Conservation (phyloP, 2,888 invertebrate species). For the Trissolcus brochymenae region DNA sequence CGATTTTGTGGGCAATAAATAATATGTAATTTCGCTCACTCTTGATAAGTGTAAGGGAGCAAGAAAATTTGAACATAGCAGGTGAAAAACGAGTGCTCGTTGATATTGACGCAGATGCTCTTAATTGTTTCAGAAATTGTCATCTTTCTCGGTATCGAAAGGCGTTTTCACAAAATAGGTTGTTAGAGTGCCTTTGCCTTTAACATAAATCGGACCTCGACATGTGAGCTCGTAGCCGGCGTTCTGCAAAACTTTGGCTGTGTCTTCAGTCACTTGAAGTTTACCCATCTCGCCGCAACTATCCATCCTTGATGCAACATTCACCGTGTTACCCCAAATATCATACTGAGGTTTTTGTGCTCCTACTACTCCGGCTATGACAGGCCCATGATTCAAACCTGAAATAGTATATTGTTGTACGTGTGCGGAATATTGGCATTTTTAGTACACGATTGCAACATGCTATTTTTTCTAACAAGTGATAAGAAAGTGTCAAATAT, state of each 20-base stretch:
- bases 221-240: constrained; percentile 93
- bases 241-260: constrained; percentile 88
- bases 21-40: constrained; percentile 13
- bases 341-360: constrained; percentile 99
- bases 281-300: constrained; percentile 93
- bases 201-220: constrained; percentile 94
- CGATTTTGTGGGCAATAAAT: constrained; percentile 5
- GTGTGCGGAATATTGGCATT: too few relatives aligned
- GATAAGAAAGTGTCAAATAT: too few relatives aligned
- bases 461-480: too few relatives aligned
- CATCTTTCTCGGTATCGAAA: constrained; percentile 80
- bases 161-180: constrained; percentile 95
- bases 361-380: constrained; percentile 97
- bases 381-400: constrained; percentile 91
- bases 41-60: neutral
- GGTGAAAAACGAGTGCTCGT: too few relatives aligned
- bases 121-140: constrained; percentile 16
- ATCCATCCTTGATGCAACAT: constrained; percentile 98
- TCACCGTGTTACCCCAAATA: constrained; percentile 99
- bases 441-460: too few relatives aligned
- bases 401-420: too few relatives aligned
- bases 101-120: too few relatives aligned
- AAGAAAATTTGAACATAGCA: neutral
- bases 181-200: constrained; percentile 93
- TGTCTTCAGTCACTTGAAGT: constrained; percentile 90